A percentile compares a stretch with the other conserved stretches of the same genome.
Evolutionary conservation across 1,140 invertebrate genomes (phyloP).

Genomic region (Ephestia elutella): DNA sequence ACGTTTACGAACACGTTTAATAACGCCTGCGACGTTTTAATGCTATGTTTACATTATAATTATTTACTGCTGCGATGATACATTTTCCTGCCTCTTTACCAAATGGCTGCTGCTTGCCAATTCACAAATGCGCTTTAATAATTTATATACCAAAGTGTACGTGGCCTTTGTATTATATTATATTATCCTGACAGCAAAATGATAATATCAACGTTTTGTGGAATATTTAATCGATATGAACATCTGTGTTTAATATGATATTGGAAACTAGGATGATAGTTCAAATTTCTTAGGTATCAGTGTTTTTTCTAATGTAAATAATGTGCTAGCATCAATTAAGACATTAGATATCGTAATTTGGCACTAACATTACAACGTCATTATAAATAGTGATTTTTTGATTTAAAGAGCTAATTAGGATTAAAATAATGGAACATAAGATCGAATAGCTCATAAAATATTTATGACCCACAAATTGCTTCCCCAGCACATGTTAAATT

Average conservation of each 20-base stretch:
- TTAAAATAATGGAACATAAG: neutral
- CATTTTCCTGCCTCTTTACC: slow-evolving; percentile 24
- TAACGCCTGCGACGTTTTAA: slow-evolving; percentile 21
- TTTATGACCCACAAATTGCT: neutral
- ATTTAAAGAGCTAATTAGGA: neutral
- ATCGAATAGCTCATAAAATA: neutral
- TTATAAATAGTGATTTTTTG: neutral
- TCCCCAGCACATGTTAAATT: too few relatives aligned
- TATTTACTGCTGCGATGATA: slow-evolving; percentile 50
- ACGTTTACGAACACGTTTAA: neutral
- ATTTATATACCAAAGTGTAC: slow-evolving; percentile 36
- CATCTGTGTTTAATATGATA: too few relatives aligned
- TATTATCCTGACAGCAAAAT: slow-evolving; percentile 1
- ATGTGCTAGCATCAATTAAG: neutral
- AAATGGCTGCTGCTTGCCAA: slow-evolving; percentile 37
- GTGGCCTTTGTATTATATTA: slow-evolving; percentile 16
- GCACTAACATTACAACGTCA: neutral
- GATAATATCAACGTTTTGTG: slow-evolving; percentile 9
- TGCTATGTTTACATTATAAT: slow-evolving; percentile 50
- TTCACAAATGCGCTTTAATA: slow-evolving; percentile 36
- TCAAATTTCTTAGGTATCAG: too few relatives aligned
- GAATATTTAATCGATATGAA: neutral
- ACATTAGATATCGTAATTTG: neutral
- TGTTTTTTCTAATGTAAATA: too few relatives aligned
- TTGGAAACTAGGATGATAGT: too few relatives aligned